Base-by-base conservation (phyloP, 2,113 vertebrate genomes). In the Cololabis saira region DNA sequence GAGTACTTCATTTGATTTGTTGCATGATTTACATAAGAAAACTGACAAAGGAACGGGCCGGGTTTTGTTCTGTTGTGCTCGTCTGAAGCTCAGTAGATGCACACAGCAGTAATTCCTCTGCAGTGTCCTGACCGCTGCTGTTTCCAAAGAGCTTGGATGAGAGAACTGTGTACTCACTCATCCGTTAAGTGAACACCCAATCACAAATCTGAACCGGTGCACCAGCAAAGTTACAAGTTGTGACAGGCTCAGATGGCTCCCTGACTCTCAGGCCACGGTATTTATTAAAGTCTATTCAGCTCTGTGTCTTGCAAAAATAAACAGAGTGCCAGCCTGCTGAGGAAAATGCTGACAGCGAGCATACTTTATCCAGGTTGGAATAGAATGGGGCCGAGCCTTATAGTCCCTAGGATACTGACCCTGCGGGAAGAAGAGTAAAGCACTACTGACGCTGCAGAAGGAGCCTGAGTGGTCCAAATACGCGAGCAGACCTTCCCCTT, bases 201-300 rank as follows among this genome's bases (percentile, higher is more conserved):
- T 87, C 48, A 18, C 72, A 2, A 74, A 76, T 56, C 83, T 70
- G 68, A 61, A 49, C 80, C 53, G 80, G 71, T 72, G 82, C 86
- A 73, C 66, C 76, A 45, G 81, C 84, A 89, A 86, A 89, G 84
- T 91, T 90, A 87, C 89, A 84, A 87, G 90, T 92, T 93, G 89
- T 93, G 92, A 94, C 92, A 93, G 86, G 91, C 87, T 88, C 83
- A 77, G 91, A 90, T 83, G 89, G 88, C 84, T 89, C 72, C 79
- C 78, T 83, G 85, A 88, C 89, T 89, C 82, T 86, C 88, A 70
- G 86, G 76, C 81, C 82, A 43, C 47, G 81, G 78, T 90, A 90
- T 93, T 91, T 93, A 92, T 91, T 87, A 78, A 80, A 87, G 89
- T 88, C 92, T 85, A 90, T 93, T 92, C 92, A 92, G 84, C 86